Percentiles rank a stretch among this genome's conserved stretches.
Evolutionary conservation across 2,888 invertebrate genomes (phyloP).

Genomic region (Leptinotarsa tumamoca): DNA sequence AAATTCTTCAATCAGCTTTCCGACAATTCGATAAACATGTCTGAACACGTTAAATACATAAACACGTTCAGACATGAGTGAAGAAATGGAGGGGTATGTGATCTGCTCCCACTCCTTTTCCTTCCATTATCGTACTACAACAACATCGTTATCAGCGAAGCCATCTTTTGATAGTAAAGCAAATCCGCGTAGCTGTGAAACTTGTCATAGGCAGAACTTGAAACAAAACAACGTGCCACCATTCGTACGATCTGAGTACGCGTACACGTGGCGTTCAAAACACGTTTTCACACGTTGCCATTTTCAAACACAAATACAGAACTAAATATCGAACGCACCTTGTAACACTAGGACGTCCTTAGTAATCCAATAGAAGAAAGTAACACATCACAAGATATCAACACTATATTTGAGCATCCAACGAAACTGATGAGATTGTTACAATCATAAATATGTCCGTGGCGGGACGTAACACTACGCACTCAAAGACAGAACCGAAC

Average conservation of each 20-base stretch:
- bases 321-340: slow-evolving; percentile 25
- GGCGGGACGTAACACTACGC: slow-evolving; percentile 32
- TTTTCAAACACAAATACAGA: background rate
- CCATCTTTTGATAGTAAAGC: no score
- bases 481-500: slow-evolving; percentile 30
- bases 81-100: no score
- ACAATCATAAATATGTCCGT: slow-evolving; percentile 6
- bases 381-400: background rate
- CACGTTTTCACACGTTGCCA: background rate
- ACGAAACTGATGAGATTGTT: background rate
- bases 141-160: no score
- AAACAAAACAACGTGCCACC: no score
- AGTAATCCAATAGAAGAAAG: background rate
- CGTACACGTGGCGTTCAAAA: background rate
- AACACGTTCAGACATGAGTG: no score
- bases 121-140: background rate
- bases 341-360: slow-evolving; percentile 20
- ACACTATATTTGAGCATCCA: background rate
- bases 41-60: no score
- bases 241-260: no score
- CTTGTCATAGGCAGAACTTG: no score
- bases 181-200: no score
- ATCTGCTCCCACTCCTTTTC: no score
- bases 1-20: no score
- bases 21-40: no score